Base-by-base conservation (phyloP, 64 coral and sea anemone species). In the Exaiptasia diaphana region DNA sequence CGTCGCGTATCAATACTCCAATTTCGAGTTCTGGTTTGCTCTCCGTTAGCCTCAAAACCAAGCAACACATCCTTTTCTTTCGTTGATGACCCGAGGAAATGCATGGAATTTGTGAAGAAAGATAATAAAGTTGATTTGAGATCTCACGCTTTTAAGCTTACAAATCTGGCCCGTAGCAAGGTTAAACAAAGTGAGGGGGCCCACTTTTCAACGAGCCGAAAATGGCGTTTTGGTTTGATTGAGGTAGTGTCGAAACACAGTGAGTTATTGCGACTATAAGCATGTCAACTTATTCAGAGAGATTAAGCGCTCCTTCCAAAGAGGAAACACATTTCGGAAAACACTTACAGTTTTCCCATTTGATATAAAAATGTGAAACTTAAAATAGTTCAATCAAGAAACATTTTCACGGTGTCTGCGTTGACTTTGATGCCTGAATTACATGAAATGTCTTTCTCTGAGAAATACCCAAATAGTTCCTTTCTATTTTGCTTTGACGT, bases 221-320 rank as follows among this genome's bases (percentile, higher is more conserved):
- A 37, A 39, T 90, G 81, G 25, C 24, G 73, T 53, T 53, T 80
- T 46, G 41, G 76, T 39, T 71, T 82, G 77, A 53, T 90, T 53
- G 30, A 54, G 15, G 50, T 54, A 54, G 50, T 14, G 24, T 54
- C 50, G 24, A 54, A 54, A 54, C 50, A 22, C 50, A 54, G 24
- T 14, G 50, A 54, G 24, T 20, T 54, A 54, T 54, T 54, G 50
- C 50, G 50, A 54, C 50, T 54, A 38, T 77, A 43, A 53, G 46
- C 12, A 24, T 54, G 52, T 4, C 33, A 25, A 24, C 34, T n/a
- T 58, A 24, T 55, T 41, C 26, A 29, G 41, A 23, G 15, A 28
- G 18, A 33, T 64, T n/a, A 26, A 37, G 41, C 26, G 48, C 26
- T 54, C 15, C 45, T 34, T 41, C 50, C 50, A 54, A 14, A 14